Conservation (phyloP, 2,888 invertebrate genomes). For the Creontiades dilutus region DNA sequence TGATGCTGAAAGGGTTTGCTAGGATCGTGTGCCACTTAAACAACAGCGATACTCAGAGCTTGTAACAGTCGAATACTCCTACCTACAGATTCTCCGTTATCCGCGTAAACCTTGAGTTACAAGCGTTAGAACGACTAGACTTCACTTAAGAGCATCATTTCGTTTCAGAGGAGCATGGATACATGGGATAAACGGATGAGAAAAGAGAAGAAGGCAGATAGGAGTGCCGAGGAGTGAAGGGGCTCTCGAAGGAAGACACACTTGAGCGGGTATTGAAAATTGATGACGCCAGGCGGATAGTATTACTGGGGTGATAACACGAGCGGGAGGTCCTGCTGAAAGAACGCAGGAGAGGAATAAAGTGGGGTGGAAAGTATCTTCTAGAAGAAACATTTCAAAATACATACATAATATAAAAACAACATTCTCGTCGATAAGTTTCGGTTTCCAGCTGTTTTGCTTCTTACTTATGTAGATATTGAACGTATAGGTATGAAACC, state of each 20-base stretch:
- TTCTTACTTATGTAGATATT: no score
- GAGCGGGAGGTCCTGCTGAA: neutral
- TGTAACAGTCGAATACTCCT: no score
- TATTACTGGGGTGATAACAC: slow-evolving; percentile 20
- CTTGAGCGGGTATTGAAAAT: slow-evolving; percentile 63
- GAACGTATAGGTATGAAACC: no score
- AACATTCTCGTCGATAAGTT: no score
- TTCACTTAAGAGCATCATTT: no score
- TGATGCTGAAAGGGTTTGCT: no score
- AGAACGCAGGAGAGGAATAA: slow-evolving; percentile 6
- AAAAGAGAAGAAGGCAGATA: slow-evolving; percentile 8
- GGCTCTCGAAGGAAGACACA: slow-evolving; percentile 49
- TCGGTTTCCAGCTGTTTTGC: no score
- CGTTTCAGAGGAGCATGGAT: neutral
- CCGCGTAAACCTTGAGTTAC: no score
- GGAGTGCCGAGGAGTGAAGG: slow-evolving; percentile 8
- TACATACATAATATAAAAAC: neutral
- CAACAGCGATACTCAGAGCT: no score
- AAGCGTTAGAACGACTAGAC: no score
- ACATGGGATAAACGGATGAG: slow-evolving; percentile 5
- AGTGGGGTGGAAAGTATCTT: neutral
- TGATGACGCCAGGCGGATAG: slow-evolving; percentile 50
- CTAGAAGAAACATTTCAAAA: neutral
- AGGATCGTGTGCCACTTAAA: no score
- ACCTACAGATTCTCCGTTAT: no score